Evolutionary conservation across 2,113 vertebrate genomes (phyloP).

Genomic region (Neomonachus schauinslandi): DNA sequence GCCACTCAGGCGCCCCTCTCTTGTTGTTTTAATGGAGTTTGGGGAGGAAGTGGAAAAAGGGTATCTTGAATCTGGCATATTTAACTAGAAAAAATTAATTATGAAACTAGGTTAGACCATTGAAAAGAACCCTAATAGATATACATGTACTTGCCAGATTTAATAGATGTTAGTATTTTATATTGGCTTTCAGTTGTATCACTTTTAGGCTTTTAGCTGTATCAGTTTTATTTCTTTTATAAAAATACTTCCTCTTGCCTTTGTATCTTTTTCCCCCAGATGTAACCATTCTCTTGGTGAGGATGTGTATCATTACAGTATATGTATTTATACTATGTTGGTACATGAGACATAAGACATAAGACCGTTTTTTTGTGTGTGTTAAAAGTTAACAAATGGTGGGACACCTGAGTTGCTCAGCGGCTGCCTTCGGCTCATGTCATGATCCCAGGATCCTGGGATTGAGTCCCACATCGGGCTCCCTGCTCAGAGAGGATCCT

Average conservation of each 20-base stretch:
- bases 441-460: too few relatives aligned
- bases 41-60: not conserved
- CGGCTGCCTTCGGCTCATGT: too few relatives aligned
- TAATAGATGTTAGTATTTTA: not conserved
- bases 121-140: not conserved
- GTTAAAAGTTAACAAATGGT: not conserved
- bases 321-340: not conserved
- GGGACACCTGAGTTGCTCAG: too few relatives aligned
- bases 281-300: not conserved
- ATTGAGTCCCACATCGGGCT: too few relatives aligned
- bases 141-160: not conserved
- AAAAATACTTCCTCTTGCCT: not conserved
- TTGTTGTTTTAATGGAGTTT: not conserved
- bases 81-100: not conserved
- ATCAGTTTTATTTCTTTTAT: not conserved
- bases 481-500: too few relatives aligned
- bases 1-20: too few relatives aligned
- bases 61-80: not conserved
- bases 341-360: not conserved
- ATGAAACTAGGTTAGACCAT: not conserved
- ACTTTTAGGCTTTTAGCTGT: too few relatives aligned
- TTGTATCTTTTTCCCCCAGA: not conserved
- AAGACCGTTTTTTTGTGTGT: not conserved
- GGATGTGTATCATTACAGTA: not conserved
- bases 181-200: not conserved